Evolutionary conservation across 2,888 invertebrate genomes (phyloP), one percentile per base, ranked within the genome.

Genomic region (Netelia fuscicornis): DNA sequence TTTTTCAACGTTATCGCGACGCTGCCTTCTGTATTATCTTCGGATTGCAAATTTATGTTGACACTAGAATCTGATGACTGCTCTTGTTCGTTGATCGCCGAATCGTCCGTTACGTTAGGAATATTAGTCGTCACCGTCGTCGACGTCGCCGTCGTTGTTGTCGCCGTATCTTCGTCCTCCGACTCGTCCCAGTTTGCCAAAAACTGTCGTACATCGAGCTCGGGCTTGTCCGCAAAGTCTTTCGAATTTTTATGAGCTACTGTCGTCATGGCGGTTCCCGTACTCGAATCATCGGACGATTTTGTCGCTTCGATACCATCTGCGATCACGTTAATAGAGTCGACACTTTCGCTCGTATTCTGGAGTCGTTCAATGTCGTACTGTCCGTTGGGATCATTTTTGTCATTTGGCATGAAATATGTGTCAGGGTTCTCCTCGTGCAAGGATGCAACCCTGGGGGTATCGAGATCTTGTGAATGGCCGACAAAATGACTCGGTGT

Each of bases 141-240:
- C 37, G 8, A n/a, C 17, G 25, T 23, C 37, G 54, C 81, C 13
- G n/a, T n/a, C 0, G 83, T 30, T n/a, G 87, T 81, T 52, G 87
- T 86, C 2, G 89, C 81, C 44, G 89, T 90, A 13, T 94, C 93
- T 68, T 93, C 94, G 11, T 94, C 94, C 67, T 92, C 93, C 1
- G 92, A 92, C 64, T 93, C 93, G 77, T 93, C 93, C 94, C 94
- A 94, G 60, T 90, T 94, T 1, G 93, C 94, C 48, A 94, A 81
- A 87, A 94, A 94, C 65, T 94, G 93, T 13, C 94, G 89, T 6
- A 94, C 93, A 56, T 94, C 94, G 1, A 94, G 86, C 8, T 91
- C 90, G 0, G 94, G 94, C 62, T 94, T 94, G 58, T 93, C 90
- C 8, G 90, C 90, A 72, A 92, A 92, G 68, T 91, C 90, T 72